Conservation (phyloP, 2,113 vertebrate species). For the Stictonetta naevosa region DNA sequence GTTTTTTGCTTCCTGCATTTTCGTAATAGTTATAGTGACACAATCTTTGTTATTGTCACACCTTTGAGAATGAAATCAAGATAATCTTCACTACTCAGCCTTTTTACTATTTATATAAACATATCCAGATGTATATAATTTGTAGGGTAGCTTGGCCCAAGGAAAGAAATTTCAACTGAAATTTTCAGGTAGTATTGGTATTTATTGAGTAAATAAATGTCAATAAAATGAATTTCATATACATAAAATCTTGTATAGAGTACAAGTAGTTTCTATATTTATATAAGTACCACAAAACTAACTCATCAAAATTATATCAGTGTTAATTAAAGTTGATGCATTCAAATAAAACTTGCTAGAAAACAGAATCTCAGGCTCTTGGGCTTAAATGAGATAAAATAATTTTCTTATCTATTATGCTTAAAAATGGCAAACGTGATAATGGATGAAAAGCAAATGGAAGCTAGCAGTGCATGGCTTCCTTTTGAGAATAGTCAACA, state of each 20-base stretch:
- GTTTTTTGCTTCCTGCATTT: background rate
- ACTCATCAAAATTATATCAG: background rate
- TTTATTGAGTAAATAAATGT: background rate
- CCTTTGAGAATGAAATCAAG: background rate
- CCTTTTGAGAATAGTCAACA: background rate
- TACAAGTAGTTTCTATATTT: background rate
- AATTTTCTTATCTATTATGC: background rate
- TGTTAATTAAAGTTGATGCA: background rate
- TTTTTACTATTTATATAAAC: background rate
- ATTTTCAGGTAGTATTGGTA: background rate
- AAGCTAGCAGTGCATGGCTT: background rate
- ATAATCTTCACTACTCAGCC: background rate
- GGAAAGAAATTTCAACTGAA: background rate
- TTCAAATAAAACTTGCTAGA: background rate
- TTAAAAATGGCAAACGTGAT: background rate
- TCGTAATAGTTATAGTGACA: background rate
- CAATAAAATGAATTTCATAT: background rate
- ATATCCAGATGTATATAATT: background rate
- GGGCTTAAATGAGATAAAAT: background rate
- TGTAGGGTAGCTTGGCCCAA: background rate
- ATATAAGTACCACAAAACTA: background rate
- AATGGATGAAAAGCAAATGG: background rate
- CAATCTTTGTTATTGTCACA: background rate
- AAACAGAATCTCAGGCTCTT: background rate
- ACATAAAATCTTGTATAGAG: background rate